A percentile compares a stretch with the other conserved stretches of the same genome.
Evolutionary conservation across 2,797 vertebrate species (phyloP).

Genomic region (Halcyon badia): DNA sequence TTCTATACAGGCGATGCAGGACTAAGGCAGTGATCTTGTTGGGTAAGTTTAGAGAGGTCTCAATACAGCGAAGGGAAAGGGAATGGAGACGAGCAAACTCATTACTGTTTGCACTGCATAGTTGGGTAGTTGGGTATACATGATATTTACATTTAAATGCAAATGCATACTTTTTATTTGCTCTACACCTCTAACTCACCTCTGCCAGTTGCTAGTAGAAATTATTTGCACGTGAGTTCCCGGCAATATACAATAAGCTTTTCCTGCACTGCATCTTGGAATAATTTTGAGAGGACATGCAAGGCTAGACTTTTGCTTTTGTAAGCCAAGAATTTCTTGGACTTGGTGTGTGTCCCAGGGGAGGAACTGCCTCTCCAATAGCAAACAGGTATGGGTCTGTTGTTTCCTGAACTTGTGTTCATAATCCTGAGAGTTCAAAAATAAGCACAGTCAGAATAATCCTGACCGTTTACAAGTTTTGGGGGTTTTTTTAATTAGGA

Average conservation of each 20-base stretch:
- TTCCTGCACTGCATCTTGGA: neutral
- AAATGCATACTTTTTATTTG: neutral
- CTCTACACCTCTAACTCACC: neutral
- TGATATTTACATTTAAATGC: neutral
- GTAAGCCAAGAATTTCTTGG: neutral
- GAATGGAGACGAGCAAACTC: neutral
- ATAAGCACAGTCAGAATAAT: neutral
- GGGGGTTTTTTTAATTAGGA: neutral
- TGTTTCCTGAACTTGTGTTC: neutral
- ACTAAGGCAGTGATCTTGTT: neutral
- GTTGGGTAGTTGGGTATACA: neutral
- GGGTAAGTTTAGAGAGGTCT: neutral
- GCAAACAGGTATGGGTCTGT: neutral
- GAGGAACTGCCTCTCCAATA: neutral
- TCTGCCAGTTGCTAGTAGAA: neutral
- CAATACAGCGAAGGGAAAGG: neutral
- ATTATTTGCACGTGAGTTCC: neutral
- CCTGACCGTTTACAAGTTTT: neutral
- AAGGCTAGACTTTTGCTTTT: neutral
- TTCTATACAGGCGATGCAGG: neutral
- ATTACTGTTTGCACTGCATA: neutral
- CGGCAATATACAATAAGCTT: neutral
- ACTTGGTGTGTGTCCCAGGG: neutral
- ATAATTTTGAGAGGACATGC: neutral
- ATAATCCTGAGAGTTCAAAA: neutral